Evolutionary conservation across 1,140 invertebrate species (phyloP), one percentile per base, ranked within the genome.

Genomic region (Drosophila simulans): DNA sequence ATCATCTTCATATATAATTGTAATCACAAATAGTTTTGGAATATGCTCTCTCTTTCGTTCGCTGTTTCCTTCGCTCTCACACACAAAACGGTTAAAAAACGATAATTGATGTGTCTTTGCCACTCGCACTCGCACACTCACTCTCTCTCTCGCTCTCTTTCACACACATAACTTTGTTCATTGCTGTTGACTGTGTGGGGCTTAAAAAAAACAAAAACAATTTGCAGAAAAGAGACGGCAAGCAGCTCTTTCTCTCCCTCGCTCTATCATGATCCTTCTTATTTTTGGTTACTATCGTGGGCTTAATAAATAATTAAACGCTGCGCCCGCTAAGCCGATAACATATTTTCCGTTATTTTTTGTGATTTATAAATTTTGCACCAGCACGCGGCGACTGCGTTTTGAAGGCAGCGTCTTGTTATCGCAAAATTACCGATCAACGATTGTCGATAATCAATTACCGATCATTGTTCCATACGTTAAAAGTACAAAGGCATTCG

Each of bases 11-110:
- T 86, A 78, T 86, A 82, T 86, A 86, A 82, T 83, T 82, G 75
- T 88, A 89, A 88, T 88, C 83, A 88, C 83, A 88, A 89, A 88
- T 88, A 88, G 83, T 88, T 88, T 88, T 88, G 83, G 83, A 88
- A 88, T 88, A 88, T 88, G 84, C 84, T 88, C 84, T 77, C 66
- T 60, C 37, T 51, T 11, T 15, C 72, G 51, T 15, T 51, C 54
- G 45, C 62, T 53, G 22, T 17, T 40, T 49, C 37, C 22, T 13
- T 22, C 25, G 20, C 34, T 13, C 48, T 52, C 54, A 13, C 31
- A 48, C 31, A 48, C 39, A 25, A 53, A 49, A 59, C 49, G 22
- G 63, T 69, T 43, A 55, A 53, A 66, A 53, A 69, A 64, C 62
- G 54, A 63, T 65, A 57, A 25, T 60, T 63, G 35, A 35, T 59